These are phyloP conservation scores for Ctenicera cuprea DNA, from an alignment of 2,888 invertebrate genomes.

Conservation along the genomic window DNA sequence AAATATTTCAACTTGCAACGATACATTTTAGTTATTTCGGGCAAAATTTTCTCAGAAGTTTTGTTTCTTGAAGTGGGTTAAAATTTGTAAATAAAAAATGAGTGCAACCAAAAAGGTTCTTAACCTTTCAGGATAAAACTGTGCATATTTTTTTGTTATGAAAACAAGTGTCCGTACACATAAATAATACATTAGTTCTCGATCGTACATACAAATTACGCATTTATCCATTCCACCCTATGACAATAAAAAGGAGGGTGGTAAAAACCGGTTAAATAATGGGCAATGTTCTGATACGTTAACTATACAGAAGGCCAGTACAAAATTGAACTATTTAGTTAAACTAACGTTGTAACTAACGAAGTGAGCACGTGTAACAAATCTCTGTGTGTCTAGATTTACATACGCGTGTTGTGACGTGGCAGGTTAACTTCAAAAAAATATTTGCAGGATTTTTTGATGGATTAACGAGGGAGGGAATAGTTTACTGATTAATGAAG, in stretches of 20 bases:
- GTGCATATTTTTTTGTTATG: too few species aligned
- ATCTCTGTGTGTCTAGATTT: slow-evolving; percentile 38
- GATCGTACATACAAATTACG: slow-evolving; percentile 33
- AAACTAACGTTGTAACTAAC: not conserved
- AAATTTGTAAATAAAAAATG: too few species aligned
- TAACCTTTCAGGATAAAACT: too few species aligned
- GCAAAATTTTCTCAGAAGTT: not conserved
- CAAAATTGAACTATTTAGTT: not conserved
- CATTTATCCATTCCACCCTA: slow-evolving; percentile 38
- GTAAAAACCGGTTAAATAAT: slow-evolving; percentile 50
- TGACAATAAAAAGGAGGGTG: slow-evolving; percentile 38
- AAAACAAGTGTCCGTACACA: not conserved
- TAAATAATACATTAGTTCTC: slow-evolving; percentile 11
- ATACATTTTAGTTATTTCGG: not conserved
- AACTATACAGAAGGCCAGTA: slow-evolving; percentile 38
- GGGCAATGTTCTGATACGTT: slow-evolving; percentile 50
- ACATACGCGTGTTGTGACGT: slow-evolving; percentile 45
- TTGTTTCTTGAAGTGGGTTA: too few species aligned
- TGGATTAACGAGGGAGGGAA: too few species aligned
- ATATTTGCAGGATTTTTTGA: too few species aligned
- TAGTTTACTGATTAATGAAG: too few species aligned
- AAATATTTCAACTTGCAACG: not conserved
- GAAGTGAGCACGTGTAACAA: slow-evolving; percentile 43
- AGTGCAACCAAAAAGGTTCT: too few species aligned
- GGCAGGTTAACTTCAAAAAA: slow-evolving; percentile 37